Conservation (phyloP, 2,797 vertebrate species). For the Diglossa cyanea region DNA sequence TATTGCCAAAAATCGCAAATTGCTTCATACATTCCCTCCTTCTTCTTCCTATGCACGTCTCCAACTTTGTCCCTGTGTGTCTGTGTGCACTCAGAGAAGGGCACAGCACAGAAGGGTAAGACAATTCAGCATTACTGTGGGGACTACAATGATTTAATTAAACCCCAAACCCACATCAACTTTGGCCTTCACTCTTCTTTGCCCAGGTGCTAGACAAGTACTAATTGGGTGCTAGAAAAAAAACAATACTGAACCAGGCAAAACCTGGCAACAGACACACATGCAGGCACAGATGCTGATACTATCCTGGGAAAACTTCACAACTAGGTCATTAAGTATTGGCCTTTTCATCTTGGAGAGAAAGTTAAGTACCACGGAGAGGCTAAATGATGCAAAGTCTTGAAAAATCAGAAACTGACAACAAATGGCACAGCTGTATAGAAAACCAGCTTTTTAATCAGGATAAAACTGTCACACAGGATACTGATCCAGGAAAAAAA, state of each 20-base stretch:
- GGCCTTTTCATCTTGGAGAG: not conserved
- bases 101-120: not conserved
- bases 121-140: not conserved
- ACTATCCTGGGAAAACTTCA: not conserved
- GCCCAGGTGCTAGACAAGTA: not conserved
- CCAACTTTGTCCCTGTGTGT: fast-evolving
- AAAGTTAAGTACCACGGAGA: not conserved
- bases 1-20: not conserved
- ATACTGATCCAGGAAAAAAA: not conserved
- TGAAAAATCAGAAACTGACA: not conserved
- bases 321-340: not conserved
- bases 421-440: not conserved
- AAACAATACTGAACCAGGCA: not conserved
- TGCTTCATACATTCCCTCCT: not conserved
- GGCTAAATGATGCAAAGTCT: not conserved
- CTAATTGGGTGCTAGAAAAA: not conserved
- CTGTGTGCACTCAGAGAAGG: not conserved
- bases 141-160: not conserved
- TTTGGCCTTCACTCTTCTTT: not conserved
- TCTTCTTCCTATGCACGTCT: fast-evolving
- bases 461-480: not conserved
- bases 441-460: not conserved
- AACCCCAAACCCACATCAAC: fast-evolving
- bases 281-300: not conserved
- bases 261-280: not conserved